These are phyloP conservation scores for Stenurella melanura DNA, from an alignment of 2,888 invertebrate species.

Conservation along the genomic window DNA sequence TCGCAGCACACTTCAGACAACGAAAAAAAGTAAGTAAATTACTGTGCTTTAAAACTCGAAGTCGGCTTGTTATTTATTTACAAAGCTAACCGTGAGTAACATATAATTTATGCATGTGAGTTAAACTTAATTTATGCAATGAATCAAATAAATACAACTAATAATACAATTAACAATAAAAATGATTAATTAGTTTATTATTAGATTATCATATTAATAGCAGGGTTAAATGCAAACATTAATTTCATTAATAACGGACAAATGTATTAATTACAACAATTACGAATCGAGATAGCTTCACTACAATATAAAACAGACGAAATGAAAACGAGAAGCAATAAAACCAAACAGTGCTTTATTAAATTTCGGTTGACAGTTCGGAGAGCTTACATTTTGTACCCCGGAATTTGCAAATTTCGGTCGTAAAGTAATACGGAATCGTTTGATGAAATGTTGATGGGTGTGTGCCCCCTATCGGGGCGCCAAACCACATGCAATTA, in stretches of 20 bases:
- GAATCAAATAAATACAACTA: too few species aligned
- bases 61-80: too few species aligned
- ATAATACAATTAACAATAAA: too few species aligned
- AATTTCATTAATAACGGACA: background rate
- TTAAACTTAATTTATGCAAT: too few species aligned
- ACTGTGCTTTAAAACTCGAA: too few species aligned
- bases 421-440: slow-evolving; percentile 49
- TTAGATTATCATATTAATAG: too few species aligned
- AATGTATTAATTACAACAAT: background rate
- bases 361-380: slow-evolving; percentile 21
- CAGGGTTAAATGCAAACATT: too few species aligned
- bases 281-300: background rate
- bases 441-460: slow-evolving; percentile 59
- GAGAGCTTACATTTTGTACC: background rate
- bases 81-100: too few species aligned
- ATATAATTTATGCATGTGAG: too few species aligned
- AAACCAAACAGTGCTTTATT: slow-evolving; percentile 16
- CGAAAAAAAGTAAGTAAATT: too few species aligned
- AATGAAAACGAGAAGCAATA: background rate
- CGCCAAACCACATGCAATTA: slow-evolving; percentile 59
- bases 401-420: slow-evolving; percentile 37
- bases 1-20: too few species aligned
- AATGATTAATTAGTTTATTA: too few species aligned
- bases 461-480: slow-evolving; percentile 50
- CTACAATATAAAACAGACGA: background rate